A percentile compares a stretch with the other conserved stretches of the same genome.
Conservation (phyloP, 53 echinoderm and acorn worm genomes). For the Hippasteria phrygiana region DNA sequence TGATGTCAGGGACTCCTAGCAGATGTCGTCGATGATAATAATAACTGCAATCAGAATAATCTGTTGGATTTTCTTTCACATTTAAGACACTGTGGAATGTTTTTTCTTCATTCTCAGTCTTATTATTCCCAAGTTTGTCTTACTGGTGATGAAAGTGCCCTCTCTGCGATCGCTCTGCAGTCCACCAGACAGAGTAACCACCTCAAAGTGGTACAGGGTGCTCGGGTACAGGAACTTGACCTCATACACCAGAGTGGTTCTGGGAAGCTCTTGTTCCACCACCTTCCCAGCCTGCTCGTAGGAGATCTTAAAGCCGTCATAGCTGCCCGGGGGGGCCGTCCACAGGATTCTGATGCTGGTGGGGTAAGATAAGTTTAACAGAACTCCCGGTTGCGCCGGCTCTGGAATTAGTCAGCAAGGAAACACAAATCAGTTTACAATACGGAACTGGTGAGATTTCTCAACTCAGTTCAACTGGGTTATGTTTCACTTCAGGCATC, state of each 20-base stretch:
- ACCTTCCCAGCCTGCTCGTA: slow-evolving; percentile 48
- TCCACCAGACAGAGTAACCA: slow-evolving; percentile 24
- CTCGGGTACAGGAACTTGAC: slow-evolving; percentile 60
- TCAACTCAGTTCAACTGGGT: no score
- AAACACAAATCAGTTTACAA: no score
- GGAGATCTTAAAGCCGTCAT: slow-evolving; percentile 69
- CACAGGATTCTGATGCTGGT: slow-evolving; percentile 61
- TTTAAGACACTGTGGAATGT: no score
- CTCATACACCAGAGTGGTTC: slow-evolving; percentile 28
- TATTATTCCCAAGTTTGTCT: not conserved
- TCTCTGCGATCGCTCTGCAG: slow-evolving; percentile 36
- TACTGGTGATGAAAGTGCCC: slow-evolving; percentile 63
- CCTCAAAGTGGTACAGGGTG: slow-evolving; percentile 55
- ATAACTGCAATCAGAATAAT: no score
- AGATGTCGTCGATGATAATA: no score
- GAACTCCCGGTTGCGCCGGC: slow-evolving; percentile 28
- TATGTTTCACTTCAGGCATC: no score
- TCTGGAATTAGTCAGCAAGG: not conserved
- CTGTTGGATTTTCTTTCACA: no score
- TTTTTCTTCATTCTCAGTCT: no score
- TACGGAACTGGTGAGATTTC: no score
- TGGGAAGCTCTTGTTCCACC: slow-evolving; percentile 17
- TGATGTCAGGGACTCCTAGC: no score
- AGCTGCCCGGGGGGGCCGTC: slow-evolving; percentile 42
- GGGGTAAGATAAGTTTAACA: slow-evolving; percentile 3